A percentile compares a stretch with the other conserved stretches of the same genome.
Evolutionary conservation across 1,140 invertebrate species (phyloP).

Genomic region (Ostrea denselamellosa): DNA sequence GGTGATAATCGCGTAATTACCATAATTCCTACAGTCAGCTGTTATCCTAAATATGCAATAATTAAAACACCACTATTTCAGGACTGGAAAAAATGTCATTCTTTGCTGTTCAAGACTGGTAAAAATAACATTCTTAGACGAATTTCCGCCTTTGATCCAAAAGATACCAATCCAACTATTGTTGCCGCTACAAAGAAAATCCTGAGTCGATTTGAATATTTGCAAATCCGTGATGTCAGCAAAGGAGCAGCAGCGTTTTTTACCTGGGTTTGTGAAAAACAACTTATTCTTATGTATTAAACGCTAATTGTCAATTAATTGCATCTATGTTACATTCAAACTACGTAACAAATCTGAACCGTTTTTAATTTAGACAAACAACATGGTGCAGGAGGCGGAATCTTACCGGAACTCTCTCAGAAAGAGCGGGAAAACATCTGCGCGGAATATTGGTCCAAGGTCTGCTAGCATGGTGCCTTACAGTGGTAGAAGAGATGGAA

Average conservation of each 20-base stretch:
- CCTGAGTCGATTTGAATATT: conserved; percentile 13
- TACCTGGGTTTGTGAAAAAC: conserved; percentile 46
- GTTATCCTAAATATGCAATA: background rate
- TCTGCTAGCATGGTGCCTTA: background rate
- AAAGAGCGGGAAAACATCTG: conserved; percentile 40
- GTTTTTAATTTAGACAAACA: background rate
- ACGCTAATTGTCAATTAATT: background rate
- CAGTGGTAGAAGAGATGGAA: background rate
- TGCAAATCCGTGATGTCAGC: conserved; percentile 55
- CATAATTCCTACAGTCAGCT: background rate
- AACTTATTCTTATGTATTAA: background rate
- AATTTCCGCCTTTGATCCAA: conserved; percentile 46
- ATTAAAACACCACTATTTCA: background rate
- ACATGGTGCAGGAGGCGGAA: conserved; percentile 30
- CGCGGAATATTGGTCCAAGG: background rate
- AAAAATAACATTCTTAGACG: conserved; percentile 49
- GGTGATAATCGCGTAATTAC: conserved; percentile 15
- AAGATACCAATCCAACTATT: background rate
- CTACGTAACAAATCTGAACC: background rate
- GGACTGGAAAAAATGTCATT: conserved; percentile 52
- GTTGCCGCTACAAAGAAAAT: conserved; percentile 43
- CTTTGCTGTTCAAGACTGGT: conserved; percentile 50
- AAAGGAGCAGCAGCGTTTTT: conserved; percentile 52
- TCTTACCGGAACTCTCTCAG: conserved; percentile 28
- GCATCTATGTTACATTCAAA: background rate